Base-by-base conservation (phyloP, 2,113 vertebrate genomes). In the Megatriorchis doriae region DNA sequence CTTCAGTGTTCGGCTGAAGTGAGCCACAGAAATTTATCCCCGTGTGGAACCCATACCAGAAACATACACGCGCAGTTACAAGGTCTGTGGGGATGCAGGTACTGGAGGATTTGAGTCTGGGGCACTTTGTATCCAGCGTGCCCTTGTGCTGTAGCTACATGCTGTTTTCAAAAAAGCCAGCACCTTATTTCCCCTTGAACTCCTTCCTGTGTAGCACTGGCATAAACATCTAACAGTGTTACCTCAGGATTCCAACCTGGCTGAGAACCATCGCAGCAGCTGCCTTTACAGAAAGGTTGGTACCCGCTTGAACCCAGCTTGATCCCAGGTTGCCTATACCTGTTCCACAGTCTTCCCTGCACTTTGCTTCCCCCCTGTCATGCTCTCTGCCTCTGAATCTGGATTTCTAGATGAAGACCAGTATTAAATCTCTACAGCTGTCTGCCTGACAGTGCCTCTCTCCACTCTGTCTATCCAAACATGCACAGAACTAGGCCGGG, bases 221-320 rank as follows among this genome's bases (percentile, higher is more conserved):
- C 29, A 18, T 8, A 42, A 68, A 11, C 22, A 12, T 1, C 21
- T 6, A 5, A 6, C 16, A 10, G 1, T 1, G 10, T 13, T 20
- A 34, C 22, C 52, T 45, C 63, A 4, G 68, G 59, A 9, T 40
- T n/a, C 38, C 58, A 17, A 40, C 43, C 18, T 25, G 42, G 11
- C 47, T 12, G 11, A 26, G 47, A 47, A 21, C 2, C 4, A 3
- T 6, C 16, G 26, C 7, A 0, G 29, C 55, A 31, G 38, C 36
- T 65, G 63, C 80, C 56, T 47, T 23, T 36, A 16, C n/a, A 32
- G 47, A 22, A 27, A 26, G 17, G 23, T 25, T 26, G 55, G 16
- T 25, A 40, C 20, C 58, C 1, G 1, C 31, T 47, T 5, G 4
- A 19, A 4, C 13, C 15, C 66, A 66, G 52, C 38, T 18, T 3